These are phyloP conservation scores for Squalus acanthias DNA, from an alignment of 2,797 vertebrate species.

Conservation along the genomic window DNA sequence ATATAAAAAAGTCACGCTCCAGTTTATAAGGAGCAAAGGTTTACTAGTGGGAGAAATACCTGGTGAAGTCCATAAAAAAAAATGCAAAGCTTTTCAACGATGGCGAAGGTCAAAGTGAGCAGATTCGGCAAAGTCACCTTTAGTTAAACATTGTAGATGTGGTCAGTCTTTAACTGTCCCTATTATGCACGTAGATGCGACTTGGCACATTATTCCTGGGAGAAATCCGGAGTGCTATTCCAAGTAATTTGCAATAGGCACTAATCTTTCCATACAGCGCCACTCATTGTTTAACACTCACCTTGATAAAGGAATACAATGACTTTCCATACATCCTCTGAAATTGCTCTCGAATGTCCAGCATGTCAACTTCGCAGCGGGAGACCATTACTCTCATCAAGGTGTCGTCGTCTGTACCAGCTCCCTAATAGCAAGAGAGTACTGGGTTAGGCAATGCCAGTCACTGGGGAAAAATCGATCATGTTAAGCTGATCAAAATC, in stretches of 20 bases:
- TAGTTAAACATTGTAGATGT: neutral
- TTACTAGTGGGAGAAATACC: neutral
- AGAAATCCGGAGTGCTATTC: neutral
- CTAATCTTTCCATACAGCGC: neutral
- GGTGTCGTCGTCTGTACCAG: slow-evolving; percentile 83
- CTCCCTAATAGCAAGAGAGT: slow-evolving; percentile 60
- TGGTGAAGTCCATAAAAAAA: neutral
- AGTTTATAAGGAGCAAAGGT: neutral
- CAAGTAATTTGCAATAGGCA: neutral
- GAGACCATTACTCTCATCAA: slow-evolving; percentile 90
- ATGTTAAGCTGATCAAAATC: neutral
- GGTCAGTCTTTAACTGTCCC: neutral
- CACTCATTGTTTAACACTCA: slow-evolving; percentile 47
- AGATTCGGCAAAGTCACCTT: neutral
- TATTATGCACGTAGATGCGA: neutral
- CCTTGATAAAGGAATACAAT: slow-evolving; percentile 94
- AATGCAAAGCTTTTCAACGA: neutral
- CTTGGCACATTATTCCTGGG: neutral
- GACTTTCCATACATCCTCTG: slow-evolving; percentile 83
- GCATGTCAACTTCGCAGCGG: slow-evolving; percentile 85
- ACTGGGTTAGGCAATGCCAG: neutral
- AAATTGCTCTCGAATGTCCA: slow-evolving; percentile 83
- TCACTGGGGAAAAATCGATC: accelerated
- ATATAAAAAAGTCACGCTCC: neutral
- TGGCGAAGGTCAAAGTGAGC: neutral